These are phyloP conservation scores for Spodoptera frugiperda DNA, from an alignment of 1,140 invertebrate species.

Conservation along the genomic window DNA sequence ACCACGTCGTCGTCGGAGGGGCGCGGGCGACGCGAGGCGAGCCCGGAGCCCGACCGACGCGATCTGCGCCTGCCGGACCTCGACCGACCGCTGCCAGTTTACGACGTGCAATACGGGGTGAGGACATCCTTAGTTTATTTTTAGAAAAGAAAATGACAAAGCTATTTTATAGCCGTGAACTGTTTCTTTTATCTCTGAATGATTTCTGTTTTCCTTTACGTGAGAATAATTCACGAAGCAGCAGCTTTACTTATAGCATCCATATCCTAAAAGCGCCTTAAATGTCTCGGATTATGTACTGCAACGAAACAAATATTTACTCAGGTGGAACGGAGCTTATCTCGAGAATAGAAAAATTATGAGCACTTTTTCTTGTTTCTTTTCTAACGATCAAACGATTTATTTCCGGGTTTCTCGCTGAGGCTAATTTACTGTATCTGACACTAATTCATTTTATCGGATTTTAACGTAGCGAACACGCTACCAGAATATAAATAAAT, in stretches of 20 bases:
- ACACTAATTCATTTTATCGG: conserved; percentile 24
- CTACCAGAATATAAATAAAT: conserved; percentile 14
- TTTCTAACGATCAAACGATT: conserved; percentile 9
- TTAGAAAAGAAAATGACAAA: too few relatives aligned
- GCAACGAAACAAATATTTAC: neutral
- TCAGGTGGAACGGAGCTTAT: conserved; percentile 9
- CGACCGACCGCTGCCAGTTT: conserved; percentile 81
- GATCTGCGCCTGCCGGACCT: conserved; percentile 78
- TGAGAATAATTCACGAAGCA: too few relatives aligned
- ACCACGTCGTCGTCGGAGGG: conserved; percentile 83
- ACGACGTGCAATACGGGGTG: conserved; percentile 87
- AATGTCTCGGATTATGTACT: neutral
- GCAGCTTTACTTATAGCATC: too few relatives aligned
- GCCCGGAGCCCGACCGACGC: conserved; percentile 70
- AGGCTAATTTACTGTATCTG: conserved; percentile 13
- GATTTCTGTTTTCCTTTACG: too few relatives aligned
- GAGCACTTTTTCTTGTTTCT: conserved; percentile 3
- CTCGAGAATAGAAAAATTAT: conserved; percentile 1
- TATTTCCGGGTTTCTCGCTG: neutral
- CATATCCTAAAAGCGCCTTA: neutral
- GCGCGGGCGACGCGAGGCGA: conserved; percentile 73
- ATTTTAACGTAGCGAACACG: conserved; percentile 17
- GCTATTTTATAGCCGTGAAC: too few relatives aligned
- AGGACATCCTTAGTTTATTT: neutral
- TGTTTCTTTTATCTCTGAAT: too few relatives aligned